Evolutionary conservation across 2,113 vertebrate species (phyloP).

Genomic region (Ophthalmolycus amberensis): DNA sequence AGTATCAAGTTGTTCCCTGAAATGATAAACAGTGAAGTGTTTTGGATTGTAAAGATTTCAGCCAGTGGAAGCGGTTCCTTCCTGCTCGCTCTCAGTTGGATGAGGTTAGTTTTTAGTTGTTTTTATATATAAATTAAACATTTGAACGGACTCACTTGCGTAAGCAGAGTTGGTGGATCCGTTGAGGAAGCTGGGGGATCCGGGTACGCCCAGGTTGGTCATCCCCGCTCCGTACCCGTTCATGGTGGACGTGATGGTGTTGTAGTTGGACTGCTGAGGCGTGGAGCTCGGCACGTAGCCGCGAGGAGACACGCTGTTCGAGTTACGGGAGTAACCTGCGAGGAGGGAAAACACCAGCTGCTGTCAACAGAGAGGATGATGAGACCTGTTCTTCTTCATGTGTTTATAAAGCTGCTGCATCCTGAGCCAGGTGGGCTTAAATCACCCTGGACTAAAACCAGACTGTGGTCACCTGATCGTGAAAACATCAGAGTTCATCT

Average conservation of each 20-base stretch:
- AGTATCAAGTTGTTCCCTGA: not conserved
- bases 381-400: not conserved
- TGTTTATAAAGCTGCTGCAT: too few species aligned
- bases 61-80: not conserved
- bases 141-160: slow-evolving; percentile 87
- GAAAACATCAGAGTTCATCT: too few species aligned
- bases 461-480: too few species aligned
- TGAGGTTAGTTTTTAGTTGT: not conserved
- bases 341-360: not conserved
- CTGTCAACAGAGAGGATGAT: not conserved
- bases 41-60: not conserved
- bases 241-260: slow-evolving; percentile 89
- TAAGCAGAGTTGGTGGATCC: slow-evolving; percentile 96
- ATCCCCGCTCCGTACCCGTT: slow-evolving; percentile 89
- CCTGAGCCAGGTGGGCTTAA: too few species aligned
- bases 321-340: slow-evolving; percentile 91
- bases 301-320: slow-evolving; percentile 89
- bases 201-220: slow-evolving; percentile 92
- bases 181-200: slow-evolving; percentile 96
- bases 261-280: slow-evolving; percentile 92
- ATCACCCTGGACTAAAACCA: too few species aligned
- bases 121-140: not conserved
- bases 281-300: slow-evolving; percentile 93
- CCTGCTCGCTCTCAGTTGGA: slow-evolving; percentile 3
- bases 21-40: not conserved